Evolutionary conservation across 2,888 invertebrate genomes (phyloP), one percentile per base, ranked within the genome.

Genomic region (Rotaria magnacalcarata): DNA sequence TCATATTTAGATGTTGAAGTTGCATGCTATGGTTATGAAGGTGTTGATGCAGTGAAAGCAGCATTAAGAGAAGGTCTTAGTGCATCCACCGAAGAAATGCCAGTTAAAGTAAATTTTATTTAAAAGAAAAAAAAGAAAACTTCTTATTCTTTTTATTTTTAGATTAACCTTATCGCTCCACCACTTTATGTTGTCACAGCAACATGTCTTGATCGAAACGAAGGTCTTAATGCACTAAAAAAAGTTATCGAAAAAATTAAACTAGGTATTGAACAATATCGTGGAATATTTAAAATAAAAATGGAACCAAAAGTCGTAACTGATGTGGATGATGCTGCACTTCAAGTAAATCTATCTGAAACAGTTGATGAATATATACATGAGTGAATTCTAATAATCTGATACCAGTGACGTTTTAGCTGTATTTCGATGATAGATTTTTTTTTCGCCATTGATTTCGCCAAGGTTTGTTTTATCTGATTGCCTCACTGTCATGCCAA

Each of bases 81-180:
- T 74, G 92, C 96, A 85, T 96, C 97, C 7, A 96, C 96, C 0
- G 94, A 95, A 88, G 96, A 96, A 89, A 93, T 98, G 92, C 97
- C 97, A 0, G 96, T 99, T 89, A 97, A 96, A 89, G 92, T 92
- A 88, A 67, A 87, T 47, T 58, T 43, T 75, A 21, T 67, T 16
- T 27, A n/a, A 16, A 67, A 0, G 8, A 54, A 8, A 54, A 21
- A 6, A 54, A 54, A 21, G 19, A 54, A 54, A 19, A 54, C 6
- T 4, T 6, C 67, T 84, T 21, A 84, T 84, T 87, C 60, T 84
- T 87, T 87, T 60, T 88, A 27, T 14, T 50, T 89, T 50, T 89
- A 93, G 93, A 99, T 99, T 89, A 98, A 99, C 92, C 93, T 99
- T 88, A 99, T 99, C 90, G 99, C 99, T 10, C 98, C 99, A 56